Base-by-base conservation (phyloP, 30 jellyfish, hydroid and myxozoan species). In the Mastigias papua region DNA sequence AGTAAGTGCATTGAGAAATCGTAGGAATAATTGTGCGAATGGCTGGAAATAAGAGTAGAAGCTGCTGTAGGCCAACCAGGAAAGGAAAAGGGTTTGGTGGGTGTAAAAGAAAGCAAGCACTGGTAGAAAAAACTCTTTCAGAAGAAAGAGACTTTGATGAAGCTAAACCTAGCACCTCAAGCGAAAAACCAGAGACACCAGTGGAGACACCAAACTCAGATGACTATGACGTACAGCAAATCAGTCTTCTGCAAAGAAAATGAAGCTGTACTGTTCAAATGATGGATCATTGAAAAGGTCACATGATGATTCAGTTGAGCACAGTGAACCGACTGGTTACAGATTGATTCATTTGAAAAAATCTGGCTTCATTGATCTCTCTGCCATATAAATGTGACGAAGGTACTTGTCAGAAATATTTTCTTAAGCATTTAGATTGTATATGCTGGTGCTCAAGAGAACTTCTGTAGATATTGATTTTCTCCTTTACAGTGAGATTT, bases 71-170 rank as follows among this genome's bases (percentile, higher is more conserved):
- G 21, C 73, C 73, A 20, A 27, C 10, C 10, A 61, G 9, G 73
- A 61, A 61, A 27, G 73, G 73, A 6, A 61, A 61, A 61, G 73
- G 73, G 21, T 61, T 61, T 61, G 73, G 20, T 27, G 73, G 73
- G 21, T 61, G 73, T 25, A 61, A 61, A 20, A 20, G 73, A 61
- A 61, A 61, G n/a, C 33, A 61, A 61, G 10, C 10, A 61, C 10
- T 27, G 10, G 73, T 20, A 25, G 73, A 61, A 61, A 61, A 61
- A 25, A 61, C 73, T 5, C 73, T 20, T 11, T 61, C 73, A 61
- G 73, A 20, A 20, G 73, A 20, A 61, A 61, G 73, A 61, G 73
- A 61, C 10, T 61, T 61, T 61, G 73, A 61, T 61, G 10, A 25
- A 61, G 73, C 73, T 6, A 20, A 20, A 27, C 73, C 73, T 61